Base-by-base conservation (phyloP, 2,797 vertebrate species). In the Sparus aurata region DNA sequence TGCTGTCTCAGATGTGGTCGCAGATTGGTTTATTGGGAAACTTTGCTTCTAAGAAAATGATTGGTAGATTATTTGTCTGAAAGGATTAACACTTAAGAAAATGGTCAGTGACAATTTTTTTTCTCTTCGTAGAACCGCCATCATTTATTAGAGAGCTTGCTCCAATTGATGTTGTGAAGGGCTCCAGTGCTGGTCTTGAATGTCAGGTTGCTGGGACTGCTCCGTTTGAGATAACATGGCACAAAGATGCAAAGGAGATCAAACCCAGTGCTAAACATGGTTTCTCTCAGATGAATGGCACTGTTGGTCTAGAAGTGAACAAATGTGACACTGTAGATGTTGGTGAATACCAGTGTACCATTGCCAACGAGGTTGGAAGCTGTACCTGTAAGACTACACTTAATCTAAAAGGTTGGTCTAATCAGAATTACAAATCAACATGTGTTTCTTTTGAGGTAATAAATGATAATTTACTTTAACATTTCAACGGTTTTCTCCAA, bases 291-390 rank as follows among this genome's bases (percentile, higher is more conserved):
- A 92, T 91, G 69, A 96, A 96, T 71, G 95, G 86, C 18, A 82
- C 93, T 30, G 88, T 97, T 89, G 92, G 93, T 66, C 96, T 99
- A 17, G 96, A 96, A 23, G 96, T 99, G 83, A 96, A 96, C 84
- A 97, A 93, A 75, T 97, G 97, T 80, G 97, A 98, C 45, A 50
- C 92, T 50, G 95, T 96, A 4, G 97, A 99, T 85, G 90, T 95
- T 49, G 97, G 97, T 41, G 97, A 99, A 90, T 99, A 99, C 91
- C 97, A 97, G 81, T 99, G 98, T 75, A 94, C 96, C 57, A 92
- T 98, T 71, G 88, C 97, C 79, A 99, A 99, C 16, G 98, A 99
- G 90, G 97, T 96, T 0, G 98, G 98, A 73, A 98, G 96, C 90
- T 99, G 97, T 76, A 95, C 95, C 25, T 97, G 96, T 93, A 97